phyloP scores from a whole-genome alignment of 2,797 vertebrate species.

The Phrynocephalus forsythii region DNA sequence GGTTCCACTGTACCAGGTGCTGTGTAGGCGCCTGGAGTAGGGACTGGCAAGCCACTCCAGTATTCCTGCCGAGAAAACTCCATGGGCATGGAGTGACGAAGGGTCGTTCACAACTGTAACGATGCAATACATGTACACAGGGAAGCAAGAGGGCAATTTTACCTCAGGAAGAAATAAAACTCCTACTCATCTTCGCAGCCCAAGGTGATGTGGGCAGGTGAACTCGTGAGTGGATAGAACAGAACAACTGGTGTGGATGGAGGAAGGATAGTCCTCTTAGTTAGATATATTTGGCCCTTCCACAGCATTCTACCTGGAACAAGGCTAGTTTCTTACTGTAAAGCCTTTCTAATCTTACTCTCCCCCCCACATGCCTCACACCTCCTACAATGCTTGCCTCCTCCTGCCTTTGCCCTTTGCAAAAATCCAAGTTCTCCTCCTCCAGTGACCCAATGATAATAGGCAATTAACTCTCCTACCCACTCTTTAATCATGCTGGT shows the following conservation, averaged over 20 bases:
- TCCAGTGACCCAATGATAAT: slow-evolving; percentile 64
- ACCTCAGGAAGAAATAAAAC: no score
- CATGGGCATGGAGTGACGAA: no score
- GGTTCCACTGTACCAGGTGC: no score
- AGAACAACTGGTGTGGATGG: accelerated
- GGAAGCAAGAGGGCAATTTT: no score
- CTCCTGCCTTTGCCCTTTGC: slow-evolving; percentile 43
- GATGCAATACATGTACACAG: no score
- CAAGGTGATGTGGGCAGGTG: slow-evolving; percentile 6
- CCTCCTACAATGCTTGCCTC: background rate
- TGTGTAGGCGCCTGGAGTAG: no score
- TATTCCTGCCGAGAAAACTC: no score
- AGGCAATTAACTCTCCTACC: slow-evolving; percentile 71
- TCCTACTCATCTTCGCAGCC: background rate
- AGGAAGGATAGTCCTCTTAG: background rate
- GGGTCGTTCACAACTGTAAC: no score
- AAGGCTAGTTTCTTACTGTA: slow-evolving; percentile 34
- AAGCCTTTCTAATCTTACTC: slow-evolving; percentile 54
- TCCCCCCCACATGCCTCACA: background rate
- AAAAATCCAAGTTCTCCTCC: slow-evolving; percentile 63
- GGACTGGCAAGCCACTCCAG: no score
- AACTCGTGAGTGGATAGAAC: slow-evolving; percentile 21
- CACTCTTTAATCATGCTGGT: slow-evolving; percentile 58
- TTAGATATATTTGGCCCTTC: slow-evolving; percentile 7
- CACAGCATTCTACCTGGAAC: background rate